Base-by-base conservation (phyloP, 1,140 invertebrate genomes). In the Zaprionus camerounensis region DNA sequence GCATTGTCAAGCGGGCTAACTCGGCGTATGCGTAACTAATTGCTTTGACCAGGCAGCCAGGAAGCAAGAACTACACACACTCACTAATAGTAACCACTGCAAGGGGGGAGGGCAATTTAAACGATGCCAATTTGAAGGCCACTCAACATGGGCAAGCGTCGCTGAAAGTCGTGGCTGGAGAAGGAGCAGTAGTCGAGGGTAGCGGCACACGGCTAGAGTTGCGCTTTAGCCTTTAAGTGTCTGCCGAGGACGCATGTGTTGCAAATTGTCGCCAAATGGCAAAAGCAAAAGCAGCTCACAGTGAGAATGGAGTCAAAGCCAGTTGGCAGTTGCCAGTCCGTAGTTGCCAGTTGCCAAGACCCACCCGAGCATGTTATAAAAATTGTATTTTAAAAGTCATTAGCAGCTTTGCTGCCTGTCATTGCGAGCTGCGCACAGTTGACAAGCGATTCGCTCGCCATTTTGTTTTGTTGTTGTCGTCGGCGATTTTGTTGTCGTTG, bases 371-470 rank as follows among this genome's bases (percentile, higher is more conserved):
- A 79, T 63, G 73, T 79, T 79, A 68, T 76, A 79, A 76, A 79
- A 79, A 76, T 71, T 76, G 77, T 76, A 79, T 79, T 77, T 77
- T 77, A 73, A 80, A 80, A 80, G 75, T 77, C 75, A 77, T 80
- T 80, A 80, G 78, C 78, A 78, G 75, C 70, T 80, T 77, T 78
- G 56, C 78, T 77, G 57, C 59, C 65, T 78, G 78, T 80, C 78
- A 80, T 72, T 71, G 66, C 20, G 62, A 68, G 55, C 58, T 28
- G 63, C 44, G 58, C 28, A 17, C 28, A 66, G 56, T 67, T 64
- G 46, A 63, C 53, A 68, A 57, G 31, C 68, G 58, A 58, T 61
- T 58, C 38, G 53, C 44, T 71, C 59, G 44, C 67, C 67, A 71
- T 76, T 76, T 76, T 75, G 56, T 68, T 75, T 70, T 55, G 7